phyloP scores from a whole-genome alignment of 2,888 invertebrate genomes.

The Phortica magna region DNA sequence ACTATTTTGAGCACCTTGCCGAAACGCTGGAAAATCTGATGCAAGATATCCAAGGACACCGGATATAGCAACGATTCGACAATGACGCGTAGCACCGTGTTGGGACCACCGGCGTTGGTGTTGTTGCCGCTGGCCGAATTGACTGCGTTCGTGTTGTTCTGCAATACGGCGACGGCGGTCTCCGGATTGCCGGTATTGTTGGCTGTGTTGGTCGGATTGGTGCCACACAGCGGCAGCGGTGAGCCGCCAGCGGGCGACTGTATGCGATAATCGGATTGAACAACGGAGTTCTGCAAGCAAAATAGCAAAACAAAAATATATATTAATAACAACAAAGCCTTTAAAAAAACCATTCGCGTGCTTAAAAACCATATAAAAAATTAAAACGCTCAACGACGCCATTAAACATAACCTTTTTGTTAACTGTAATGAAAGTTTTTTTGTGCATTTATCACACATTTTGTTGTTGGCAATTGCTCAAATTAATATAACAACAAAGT shows the following conservation, averaged over 20 bases:
- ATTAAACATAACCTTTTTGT: slow-evolving; percentile 50
- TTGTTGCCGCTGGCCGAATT: slow-evolving; percentile 79
- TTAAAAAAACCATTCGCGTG: slow-evolving; percentile 3
- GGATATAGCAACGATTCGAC: slow-evolving; percentile 99
- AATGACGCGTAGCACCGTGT: slow-evolving; percentile 98
- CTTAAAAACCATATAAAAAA: slow-evolving; percentile 30
- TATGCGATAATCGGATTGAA: slow-evolving; percentile 87
- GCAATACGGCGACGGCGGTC: slow-evolving; percentile 79
- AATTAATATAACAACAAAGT: not conserved
- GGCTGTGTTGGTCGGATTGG: slow-evolving; percentile 72
- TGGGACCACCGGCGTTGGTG: slow-evolving; percentile 86
- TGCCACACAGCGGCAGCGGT: slow-evolving; percentile 82
- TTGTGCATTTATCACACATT: slow-evolving; percentile 21
- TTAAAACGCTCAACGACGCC: slow-evolving; percentile 6
- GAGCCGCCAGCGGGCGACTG: slow-evolving; percentile 82
- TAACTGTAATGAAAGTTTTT: slow-evolving; percentile 11
- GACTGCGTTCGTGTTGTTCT: slow-evolving; percentile 76
- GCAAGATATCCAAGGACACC: slow-evolving; percentile 97
- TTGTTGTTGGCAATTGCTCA: not conserved
- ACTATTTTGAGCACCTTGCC: slow-evolving; percentile 99
- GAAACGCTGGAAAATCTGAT: slow-evolving; percentile 98
- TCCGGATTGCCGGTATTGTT: slow-evolving; percentile 63
- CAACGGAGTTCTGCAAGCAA: slow-evolving; percentile 88
- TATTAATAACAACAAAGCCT: not conserved
- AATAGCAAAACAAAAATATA: slow-evolving; percentile 30